phyloP scores from a whole-genome alignment of 2,888 invertebrate genomes.

The Chloroclystis v-ata region DNA sequence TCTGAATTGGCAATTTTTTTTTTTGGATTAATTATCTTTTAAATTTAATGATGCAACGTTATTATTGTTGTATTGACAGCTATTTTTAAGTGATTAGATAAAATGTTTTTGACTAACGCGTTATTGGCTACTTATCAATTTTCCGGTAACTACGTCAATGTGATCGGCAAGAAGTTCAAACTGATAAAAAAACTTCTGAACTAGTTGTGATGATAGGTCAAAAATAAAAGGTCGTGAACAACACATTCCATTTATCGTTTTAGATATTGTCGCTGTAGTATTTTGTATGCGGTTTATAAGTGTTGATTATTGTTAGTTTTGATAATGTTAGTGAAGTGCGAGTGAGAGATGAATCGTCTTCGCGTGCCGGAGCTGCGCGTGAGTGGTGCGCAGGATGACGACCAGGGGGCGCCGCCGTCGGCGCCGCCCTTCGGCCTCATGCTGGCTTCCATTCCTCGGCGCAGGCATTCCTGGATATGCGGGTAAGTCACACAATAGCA shows the following conservation, averaged over 20 bases:
- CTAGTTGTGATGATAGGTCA: constrained; percentile 5
- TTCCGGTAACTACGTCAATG: too few species aligned
- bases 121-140: too few species aligned
- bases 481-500: constrained; percentile 75
- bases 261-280: constrained; percentile 1
- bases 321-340: constrained; percentile 24
- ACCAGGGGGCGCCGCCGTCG: constrained; percentile 52
- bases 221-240: constrained; percentile 27
- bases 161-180: not conserved
- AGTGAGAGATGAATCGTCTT: constrained; percentile 79
- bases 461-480: constrained; percentile 87
- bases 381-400: constrained; percentile 72
- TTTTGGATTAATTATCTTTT: too few species aligned
- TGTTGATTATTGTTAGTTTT: constrained; percentile 17
- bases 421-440: constrained; percentile 69
- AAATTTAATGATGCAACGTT: too few species aligned
- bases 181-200: too few species aligned
- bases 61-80: too few species aligned
- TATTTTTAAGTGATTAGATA: too few species aligned
- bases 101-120: too few species aligned
- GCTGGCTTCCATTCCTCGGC: constrained; percentile 77
- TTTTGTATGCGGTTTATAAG: constrained; percentile 12
- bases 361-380: constrained; percentile 84
- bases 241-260: constrained; percentile 38
- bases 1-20: too few species aligned